Base-by-base conservation (phyloP, 2,797 vertebrate species). In the Notolepis coatsorum region DNA sequence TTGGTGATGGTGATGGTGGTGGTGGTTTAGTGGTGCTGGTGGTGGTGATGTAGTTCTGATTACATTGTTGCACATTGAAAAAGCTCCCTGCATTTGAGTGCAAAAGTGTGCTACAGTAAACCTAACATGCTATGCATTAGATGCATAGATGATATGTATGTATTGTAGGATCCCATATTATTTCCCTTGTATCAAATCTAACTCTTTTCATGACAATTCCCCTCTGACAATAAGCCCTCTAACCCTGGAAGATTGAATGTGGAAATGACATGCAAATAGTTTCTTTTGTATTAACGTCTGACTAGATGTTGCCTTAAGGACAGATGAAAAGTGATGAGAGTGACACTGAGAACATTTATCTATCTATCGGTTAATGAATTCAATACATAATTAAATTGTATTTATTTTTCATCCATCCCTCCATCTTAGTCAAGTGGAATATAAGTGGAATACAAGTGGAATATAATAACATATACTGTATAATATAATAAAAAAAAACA, bases 201-300 rank as follows among this genome's bases (percentile, higher is more conserved):
- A 37, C 76, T 64, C 25, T 63, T 80, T 79, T 68, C 65, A 71
- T 75, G 77, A 71, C 60, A 56, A 68, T 66, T 63, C 53, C 49
- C 43, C 25, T 24, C 68, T 8, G 21, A 61, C 61, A 79, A 86
- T 81, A 79, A 84, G 68, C 77, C 61, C 82, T 80, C 68, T 80
- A 80, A 73, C 76, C 59, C 68, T 35, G 37, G 54, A 38, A 78
- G 84, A 84, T 79, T 81, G 75, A 81, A 85, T 67, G 71, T 71
- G 75, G 85, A 89, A 84, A 88, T 84, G 53, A 82, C 81, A 87
- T 87, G 82, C 74, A 87, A 85, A 86, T 88, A 64, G 68, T 79
- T 85, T 82, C 70, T 76, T 84, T 86, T 82, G 77, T 79, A 82
- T 84, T 83, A 71, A 84, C 80, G 75, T 81, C 68, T 55, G 62